Conservation (phyloP, 1,140 invertebrate species). For the Lerema accius region DNA sequence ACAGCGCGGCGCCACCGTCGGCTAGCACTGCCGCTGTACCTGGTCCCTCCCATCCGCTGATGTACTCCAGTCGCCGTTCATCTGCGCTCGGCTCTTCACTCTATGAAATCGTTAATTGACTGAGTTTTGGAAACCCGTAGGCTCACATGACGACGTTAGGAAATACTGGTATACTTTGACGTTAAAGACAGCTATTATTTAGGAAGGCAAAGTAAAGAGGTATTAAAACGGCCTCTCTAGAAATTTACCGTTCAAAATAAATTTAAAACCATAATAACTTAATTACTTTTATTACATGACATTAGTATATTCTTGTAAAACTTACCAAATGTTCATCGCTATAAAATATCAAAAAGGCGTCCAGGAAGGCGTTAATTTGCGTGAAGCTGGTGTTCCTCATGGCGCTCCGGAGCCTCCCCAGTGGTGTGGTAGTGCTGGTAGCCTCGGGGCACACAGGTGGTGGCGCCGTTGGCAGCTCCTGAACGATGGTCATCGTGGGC, state of each 20-base stretch:
- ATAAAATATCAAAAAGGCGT: slow-evolving; percentile 90
- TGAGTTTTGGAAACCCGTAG: too few species aligned
- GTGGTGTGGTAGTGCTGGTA: slow-evolving; percentile 46
- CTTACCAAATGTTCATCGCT: slow-evolving; percentile 91
- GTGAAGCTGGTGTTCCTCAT: slow-evolving; percentile 86
- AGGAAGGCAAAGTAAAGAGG: too few species aligned
- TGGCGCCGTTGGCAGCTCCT: slow-evolving; percentile 43
- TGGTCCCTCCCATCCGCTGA: slow-evolving; percentile 94
- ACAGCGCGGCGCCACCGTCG: slow-evolving; percentile 89
- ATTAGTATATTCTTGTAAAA: too few species aligned
- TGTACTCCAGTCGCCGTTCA: slow-evolving; percentile 91
- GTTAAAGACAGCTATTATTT: too few species aligned
- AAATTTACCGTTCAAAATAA: too few species aligned
- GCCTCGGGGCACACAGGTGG: slow-evolving; percentile 56
- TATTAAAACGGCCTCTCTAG: too few species aligned
- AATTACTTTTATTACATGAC: too few species aligned
- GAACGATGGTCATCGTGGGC: slow-evolving; percentile 39
- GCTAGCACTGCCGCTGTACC: slow-evolving; percentile 92
- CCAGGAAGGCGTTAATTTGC: slow-evolving; percentile 83
- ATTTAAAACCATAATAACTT: too few species aligned
- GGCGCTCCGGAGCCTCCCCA: slow-evolving; percentile 85
- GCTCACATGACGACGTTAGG: too few species aligned
- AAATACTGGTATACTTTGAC: too few species aligned
- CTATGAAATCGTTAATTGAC: too few species aligned
- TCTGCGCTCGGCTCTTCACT: slow-evolving; percentile 87